Conservation (phyloP, 2,113 vertebrate genomes). For the Pollachius pollachius region DNA sequence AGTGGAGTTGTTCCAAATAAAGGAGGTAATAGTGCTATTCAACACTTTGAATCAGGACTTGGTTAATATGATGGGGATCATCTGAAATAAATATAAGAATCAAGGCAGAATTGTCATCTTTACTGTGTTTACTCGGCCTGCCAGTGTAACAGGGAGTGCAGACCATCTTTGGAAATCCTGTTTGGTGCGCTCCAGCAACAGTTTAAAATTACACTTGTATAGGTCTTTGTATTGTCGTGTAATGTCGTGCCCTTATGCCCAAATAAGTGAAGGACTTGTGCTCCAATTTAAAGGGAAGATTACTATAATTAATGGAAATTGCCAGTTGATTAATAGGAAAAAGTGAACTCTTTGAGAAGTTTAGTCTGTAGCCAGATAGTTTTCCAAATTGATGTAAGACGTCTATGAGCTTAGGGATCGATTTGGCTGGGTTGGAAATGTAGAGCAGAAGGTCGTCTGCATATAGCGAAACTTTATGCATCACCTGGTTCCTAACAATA, state of each 20-base stretch:
- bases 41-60: constrained; percentile 11
- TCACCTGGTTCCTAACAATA: not conserved
- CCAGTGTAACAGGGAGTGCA: not conserved
- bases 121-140: not conserved
- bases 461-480: not conserved
- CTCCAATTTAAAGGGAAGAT: not conserved
- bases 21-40: not conserved
- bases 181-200: not conserved
- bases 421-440: not conserved
- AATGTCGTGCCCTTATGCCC: not conserved
- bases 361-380: constrained; percentile 17
- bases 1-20: constrained; percentile 1
- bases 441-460: not conserved
- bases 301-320: not conserved
- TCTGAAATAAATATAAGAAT: constrained; percentile 8
- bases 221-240: not conserved
- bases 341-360: constrained; percentile 13
- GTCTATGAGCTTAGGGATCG: not conserved
- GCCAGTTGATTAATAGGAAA: constrained; percentile 11
- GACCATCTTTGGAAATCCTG: not conserved
- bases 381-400: not conserved
- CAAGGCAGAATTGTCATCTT: not conserved
- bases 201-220: not conserved
- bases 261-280: not conserved
- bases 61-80: constrained; percentile 2